phyloP scores from a whole-genome alignment of 1,140 invertebrate species.

The Polypedilum pembai region DNA sequence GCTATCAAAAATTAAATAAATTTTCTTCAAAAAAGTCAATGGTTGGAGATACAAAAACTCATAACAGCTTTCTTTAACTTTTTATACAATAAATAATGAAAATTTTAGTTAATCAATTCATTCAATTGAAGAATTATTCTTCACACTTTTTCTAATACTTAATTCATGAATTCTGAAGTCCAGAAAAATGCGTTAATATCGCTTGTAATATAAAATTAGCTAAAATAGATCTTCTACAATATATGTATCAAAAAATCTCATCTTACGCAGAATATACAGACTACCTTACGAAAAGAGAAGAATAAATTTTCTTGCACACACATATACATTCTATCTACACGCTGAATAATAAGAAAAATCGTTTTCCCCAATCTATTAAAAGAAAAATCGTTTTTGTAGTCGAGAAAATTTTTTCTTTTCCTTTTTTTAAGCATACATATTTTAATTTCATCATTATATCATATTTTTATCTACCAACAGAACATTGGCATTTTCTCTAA shows the following conservation, averaged over 20 bases:
- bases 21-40: too few relatives aligned
- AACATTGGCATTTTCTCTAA: neutral
- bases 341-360: neutral
- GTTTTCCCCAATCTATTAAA: slow-evolving; percentile 12
- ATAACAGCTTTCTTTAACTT: too few relatives aligned
- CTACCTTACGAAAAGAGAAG: neutral
- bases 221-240: too few relatives aligned
- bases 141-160: neutral
- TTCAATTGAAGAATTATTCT: too few relatives aligned
- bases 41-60: too few relatives aligned
- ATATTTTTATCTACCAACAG: neutral
- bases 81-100: too few relatives aligned
- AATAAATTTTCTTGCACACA: neutral
- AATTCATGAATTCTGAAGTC: too few relatives aligned
- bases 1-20: too few relatives aligned
- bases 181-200: too few relatives aligned
- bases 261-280: neutral
- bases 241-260: neutral
- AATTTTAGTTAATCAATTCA: too few relatives aligned
- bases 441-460: neutral
- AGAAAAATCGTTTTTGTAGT: neutral
- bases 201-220: too few relatives aligned
- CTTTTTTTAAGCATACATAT: neutral
- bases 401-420: neutral
- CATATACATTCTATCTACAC: neutral